Conservation (phyloP, 92 coral and sea anemone species). For the Blastomussa wellsi region DNA sequence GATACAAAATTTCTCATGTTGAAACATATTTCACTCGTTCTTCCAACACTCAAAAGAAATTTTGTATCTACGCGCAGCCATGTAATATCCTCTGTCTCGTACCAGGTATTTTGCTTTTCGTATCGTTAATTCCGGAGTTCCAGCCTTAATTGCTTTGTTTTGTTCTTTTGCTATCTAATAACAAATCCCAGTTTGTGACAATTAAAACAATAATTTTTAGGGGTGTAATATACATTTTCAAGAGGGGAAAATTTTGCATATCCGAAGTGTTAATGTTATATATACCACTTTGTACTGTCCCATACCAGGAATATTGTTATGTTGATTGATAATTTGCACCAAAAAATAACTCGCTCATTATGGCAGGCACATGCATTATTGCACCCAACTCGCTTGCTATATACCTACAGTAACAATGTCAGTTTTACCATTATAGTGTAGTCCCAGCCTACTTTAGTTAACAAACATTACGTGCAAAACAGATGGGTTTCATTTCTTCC, state of each 20-base stretch:
- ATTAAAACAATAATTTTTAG: not conserved
- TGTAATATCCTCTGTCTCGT: no score
- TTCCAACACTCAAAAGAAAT: no score
- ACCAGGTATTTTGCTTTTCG: not conserved
- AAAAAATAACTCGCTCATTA: not conserved
- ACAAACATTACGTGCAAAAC: not conserved
- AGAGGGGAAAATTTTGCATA: not conserved
- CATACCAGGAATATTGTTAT: not conserved
- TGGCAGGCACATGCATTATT: not conserved
- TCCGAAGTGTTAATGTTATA: not conserved
- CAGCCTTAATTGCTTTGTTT: not conserved
- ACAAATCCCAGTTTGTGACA: slow-evolving; percentile 7
- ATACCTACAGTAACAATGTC: not conserved
- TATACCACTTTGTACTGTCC: not conserved
- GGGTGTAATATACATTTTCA: not conserved
- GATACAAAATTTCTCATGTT: no score
- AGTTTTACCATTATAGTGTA: not conserved
- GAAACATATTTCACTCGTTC: no score
- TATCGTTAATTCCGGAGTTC: not conserved
- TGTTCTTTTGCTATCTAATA: not conserved
- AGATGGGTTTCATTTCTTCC: not conserved
- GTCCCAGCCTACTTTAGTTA: slow-evolving; percentile 42
- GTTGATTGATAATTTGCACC: not conserved
- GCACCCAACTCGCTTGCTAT: not conserved
- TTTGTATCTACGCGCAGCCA: no score